Evolutionary conservation across 1,140 invertebrate genomes (phyloP).

Genomic region (Temnothorax curvispinosus): DNA sequence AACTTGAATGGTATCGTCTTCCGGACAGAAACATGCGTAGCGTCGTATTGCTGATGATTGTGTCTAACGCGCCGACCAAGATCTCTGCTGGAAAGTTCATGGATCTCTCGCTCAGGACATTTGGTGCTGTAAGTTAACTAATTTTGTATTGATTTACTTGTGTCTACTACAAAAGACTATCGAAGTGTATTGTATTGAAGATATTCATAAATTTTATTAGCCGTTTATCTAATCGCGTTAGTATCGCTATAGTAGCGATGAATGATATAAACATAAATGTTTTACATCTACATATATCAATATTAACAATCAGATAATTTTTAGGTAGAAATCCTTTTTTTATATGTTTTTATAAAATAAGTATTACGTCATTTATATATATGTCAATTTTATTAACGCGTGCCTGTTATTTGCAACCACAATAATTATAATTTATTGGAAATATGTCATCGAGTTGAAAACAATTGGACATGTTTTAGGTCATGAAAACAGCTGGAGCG

Average conservation of each 20-base stretch:
- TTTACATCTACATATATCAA: background rate
- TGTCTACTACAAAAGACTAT: background rate
- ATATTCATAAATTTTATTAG: background rate
- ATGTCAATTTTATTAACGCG: background rate
- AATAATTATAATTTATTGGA: background rate
- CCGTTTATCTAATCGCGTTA: background rate
- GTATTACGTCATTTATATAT: background rate
- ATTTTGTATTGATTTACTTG: background rate
- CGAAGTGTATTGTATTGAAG: background rate
- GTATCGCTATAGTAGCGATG: background rate
- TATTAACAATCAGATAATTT: background rate
- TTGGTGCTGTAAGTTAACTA: slow-evolving; percentile 69
- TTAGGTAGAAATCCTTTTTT: background rate
- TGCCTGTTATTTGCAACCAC: background rate
- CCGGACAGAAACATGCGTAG: slow-evolving; percentile 54
- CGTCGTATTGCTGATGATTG: slow-evolving; percentile 69
- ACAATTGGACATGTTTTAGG: slow-evolving; percentile 54
- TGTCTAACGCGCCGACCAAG: slow-evolving; percentile 64
- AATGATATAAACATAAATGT: background rate
- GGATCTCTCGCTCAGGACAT: slow-evolving; percentile 66
- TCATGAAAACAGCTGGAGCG: slow-evolving; percentile 72
- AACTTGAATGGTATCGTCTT: slow-evolving; percentile 71
- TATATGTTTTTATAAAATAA: background rate
- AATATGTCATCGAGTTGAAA: background rate
- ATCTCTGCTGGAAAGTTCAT: slow-evolving; percentile 70